These are phyloP conservation scores for Trinectes maculatus DNA, from an alignment of 2,113 vertebrate species.

Conservation along the genomic window DNA sequence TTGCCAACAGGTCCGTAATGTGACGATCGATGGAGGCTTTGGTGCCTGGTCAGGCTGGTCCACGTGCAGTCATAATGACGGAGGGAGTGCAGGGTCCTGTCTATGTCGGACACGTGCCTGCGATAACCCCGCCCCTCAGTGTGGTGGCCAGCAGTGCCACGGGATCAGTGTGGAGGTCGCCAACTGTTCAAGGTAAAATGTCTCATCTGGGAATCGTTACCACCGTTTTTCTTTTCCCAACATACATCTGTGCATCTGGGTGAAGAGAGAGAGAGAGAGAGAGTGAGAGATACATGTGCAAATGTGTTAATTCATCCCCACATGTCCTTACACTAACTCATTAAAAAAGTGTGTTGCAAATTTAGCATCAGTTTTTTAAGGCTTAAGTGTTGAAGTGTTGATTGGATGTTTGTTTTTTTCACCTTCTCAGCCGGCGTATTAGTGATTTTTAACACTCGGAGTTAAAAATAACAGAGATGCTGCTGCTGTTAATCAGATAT, in stretches of 20 bases:
- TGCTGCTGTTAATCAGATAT: no score
- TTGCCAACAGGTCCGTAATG: constrained; percentile 86
- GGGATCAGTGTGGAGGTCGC: constrained; percentile 91
- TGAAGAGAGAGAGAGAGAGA: no score
- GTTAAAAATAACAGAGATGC: no score
- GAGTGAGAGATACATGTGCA: no score
- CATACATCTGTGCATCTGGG: background rate
- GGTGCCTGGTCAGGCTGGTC: constrained; percentile 90
- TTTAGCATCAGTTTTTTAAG: constrained; percentile 20
- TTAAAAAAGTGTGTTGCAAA: background rate
- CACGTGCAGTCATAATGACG: constrained; percentile 87
- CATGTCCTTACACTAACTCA: constrained; percentile 4
- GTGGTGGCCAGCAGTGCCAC: constrained; percentile 90
- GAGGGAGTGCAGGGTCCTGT: constrained; percentile 85
- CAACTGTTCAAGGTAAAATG: constrained; percentile 94
- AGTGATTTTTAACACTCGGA: constrained; percentile 20
- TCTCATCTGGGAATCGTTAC: no score
- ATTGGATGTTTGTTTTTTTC: constrained; percentile 25
- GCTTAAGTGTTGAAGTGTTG: constrained; percentile 42
- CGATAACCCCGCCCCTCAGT: constrained; percentile 90
- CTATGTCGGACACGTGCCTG: constrained; percentile 91
- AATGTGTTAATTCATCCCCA: background rate
- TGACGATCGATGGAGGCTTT: constrained; percentile 92
- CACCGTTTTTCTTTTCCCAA: no score
- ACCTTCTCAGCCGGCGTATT: constrained; percentile 6